phyloP scores from a whole-genome alignment of 1,140 invertebrate species.

The Pseudomyrmex concolor region DNA sequence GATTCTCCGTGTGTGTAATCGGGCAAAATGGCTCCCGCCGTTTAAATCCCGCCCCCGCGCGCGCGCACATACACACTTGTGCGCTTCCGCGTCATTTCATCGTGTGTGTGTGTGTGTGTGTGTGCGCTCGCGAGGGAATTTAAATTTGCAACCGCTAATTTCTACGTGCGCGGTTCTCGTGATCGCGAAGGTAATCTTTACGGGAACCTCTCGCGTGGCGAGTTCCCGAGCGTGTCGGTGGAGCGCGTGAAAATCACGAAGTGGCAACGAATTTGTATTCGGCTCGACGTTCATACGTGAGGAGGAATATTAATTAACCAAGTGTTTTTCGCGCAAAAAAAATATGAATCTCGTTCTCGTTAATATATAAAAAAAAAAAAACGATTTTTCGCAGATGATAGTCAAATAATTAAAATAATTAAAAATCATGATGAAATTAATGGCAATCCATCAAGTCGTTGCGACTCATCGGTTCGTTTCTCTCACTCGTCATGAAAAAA shows the following conservation, averaged over 20 bases:
- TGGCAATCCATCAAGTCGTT: too few relatives aligned
- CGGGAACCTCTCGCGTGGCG: constrained; percentile 32
- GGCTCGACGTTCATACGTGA: too few relatives aligned
- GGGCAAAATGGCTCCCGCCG: constrained; percentile 47
- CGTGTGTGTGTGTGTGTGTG: not conserved
- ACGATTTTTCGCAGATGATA: too few relatives aligned
- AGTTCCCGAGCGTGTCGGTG: not conserved
- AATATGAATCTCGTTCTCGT: not conserved
- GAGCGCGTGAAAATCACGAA: not conserved
- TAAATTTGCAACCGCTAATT: constrained; percentile 14
- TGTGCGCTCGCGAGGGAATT: not conserved
- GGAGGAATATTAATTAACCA: too few relatives aligned
- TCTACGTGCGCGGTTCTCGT: constrained; percentile 13
- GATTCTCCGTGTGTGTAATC: constrained; percentile 67
- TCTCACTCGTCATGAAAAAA: not conserved
- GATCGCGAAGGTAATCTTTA: constrained; percentile 22
- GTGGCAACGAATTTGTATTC: too few relatives aligned
- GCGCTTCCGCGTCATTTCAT: constrained; percentile 54
- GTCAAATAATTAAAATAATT: too few relatives aligned
- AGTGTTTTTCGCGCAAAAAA: not conserved
- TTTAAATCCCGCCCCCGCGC: constrained; percentile 22
- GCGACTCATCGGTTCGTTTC: too few relatives aligned
- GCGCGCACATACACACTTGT: not conserved
- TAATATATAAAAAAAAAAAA: too few relatives aligned
- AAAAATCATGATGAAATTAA: too few relatives aligned